Percentiles rank a stretch among this genome's conserved stretches.
Conservation (phyloP, 2,888 invertebrate species). For the Sesia bembeciformis region DNA sequence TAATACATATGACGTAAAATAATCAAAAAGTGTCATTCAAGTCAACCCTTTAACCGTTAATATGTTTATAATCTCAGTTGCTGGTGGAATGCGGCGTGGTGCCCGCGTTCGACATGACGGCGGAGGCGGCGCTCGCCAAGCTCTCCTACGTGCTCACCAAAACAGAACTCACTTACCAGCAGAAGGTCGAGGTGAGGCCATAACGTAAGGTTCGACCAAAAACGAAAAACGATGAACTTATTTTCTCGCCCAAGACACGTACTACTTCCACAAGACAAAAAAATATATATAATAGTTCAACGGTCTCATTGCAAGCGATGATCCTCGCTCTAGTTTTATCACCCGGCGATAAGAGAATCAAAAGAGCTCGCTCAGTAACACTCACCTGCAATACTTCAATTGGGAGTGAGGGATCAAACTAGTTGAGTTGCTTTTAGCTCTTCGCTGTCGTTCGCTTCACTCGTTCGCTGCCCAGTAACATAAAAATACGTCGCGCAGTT, state of each 20-base stretch:
- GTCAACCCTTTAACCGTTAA: neutral
- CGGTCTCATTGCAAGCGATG: no score
- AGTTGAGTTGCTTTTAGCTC: no score
- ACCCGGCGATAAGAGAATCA: no score
- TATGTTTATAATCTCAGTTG: conserved; percentile 24
- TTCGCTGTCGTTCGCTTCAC: no score
- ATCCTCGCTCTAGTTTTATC: no score
- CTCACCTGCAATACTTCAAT: no score
- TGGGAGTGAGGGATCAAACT: no score
- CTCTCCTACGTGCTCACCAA: conserved; percentile 91
- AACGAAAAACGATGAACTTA: no score
- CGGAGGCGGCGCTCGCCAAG: conserved; percentile 94
- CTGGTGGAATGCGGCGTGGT: conserved; percentile 82
- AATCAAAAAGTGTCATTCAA: neutral
- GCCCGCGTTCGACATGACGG: conserved; percentile 91
- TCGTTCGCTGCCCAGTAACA: no score
- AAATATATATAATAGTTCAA: no score
- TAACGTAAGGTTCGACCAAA: neutral
- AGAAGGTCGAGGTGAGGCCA: conserved; percentile 77
- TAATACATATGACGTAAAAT: neutral
- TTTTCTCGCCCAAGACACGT: neutral
- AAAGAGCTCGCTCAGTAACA: no score
- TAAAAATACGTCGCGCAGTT: no score
- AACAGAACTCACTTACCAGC: conserved; percentile 76
- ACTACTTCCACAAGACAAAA: neutral